Conservation (phyloP, 2,113 vertebrate species). For the Charina bottae region DNA sequence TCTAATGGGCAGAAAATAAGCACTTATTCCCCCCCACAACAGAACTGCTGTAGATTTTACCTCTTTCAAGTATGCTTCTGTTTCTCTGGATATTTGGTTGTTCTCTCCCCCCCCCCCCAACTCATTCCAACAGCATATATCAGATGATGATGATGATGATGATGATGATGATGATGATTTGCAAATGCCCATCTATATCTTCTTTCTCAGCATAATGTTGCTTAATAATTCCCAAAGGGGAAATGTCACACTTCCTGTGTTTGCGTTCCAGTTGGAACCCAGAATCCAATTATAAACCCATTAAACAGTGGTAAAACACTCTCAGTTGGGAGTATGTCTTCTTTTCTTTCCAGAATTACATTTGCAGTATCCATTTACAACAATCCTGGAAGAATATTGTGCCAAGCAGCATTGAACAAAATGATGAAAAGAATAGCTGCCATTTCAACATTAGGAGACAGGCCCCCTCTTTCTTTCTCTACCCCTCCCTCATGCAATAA, state of each 20-base stretch:
- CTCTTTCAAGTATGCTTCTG: slow-evolving; percentile 30
- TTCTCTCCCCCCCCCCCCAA: slow-evolving; percentile 25
- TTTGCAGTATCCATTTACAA: slow-evolving; percentile 52
- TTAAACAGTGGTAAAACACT: slow-evolving; percentile 69
- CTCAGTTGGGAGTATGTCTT: slow-evolving; percentile 33
- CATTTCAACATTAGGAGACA: not conserved
- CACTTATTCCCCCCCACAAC: slow-evolving; percentile 35
- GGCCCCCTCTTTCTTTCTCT: not conserved
- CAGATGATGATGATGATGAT: no score
- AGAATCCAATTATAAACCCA: slow-evolving; percentile 73
- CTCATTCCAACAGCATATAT: slow-evolving; percentile 5
- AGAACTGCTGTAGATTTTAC: not conserved
- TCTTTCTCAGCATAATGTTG: slow-evolving; percentile 45
- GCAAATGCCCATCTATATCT: slow-evolving; percentile 29
- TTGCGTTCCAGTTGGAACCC: slow-evolving; percentile 67
- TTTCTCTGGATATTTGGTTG: slow-evolving; percentile 16
- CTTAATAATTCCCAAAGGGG: slow-evolving; percentile 57
- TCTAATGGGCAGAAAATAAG: slow-evolving; percentile 45
- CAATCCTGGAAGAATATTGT: slow-evolving; percentile 9
- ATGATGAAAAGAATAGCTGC: slow-evolving; percentile 10
- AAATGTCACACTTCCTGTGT: slow-evolving; percentile 59
- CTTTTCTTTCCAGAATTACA: slow-evolving; percentile 49
- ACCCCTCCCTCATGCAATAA: no score
- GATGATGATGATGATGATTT: no score
- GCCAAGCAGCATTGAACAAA: slow-evolving; percentile 13